Base-by-base conservation (phyloP, 2,797 vertebrate species). In the Hippocampus kuda region DNA sequence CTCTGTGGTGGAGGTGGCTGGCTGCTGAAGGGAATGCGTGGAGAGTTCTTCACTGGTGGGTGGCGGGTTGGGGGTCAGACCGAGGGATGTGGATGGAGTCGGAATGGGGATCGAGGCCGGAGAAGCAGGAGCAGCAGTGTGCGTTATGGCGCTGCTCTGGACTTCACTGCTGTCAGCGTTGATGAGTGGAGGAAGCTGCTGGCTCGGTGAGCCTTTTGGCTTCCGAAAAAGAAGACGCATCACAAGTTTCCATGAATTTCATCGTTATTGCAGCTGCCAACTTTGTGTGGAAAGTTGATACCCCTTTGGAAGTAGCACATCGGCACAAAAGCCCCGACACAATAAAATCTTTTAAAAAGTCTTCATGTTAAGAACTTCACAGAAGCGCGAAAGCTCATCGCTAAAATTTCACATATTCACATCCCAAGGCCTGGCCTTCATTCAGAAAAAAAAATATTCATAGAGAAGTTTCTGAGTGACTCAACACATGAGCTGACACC, bases 1-100 rank as follows among this genome's bases (percentile, higher is more conserved):
- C 89, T 98, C 96, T 75, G 96, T 99, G 74, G 96, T 99, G 74
- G 97, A 99, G 51, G 95, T 98, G 80, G 96, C 96, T 59, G 95
- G 95, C 75, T 99, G 95, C 78, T 98, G 97, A 30, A 97, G 90
- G 24, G 95, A 94, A 68, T 95, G 93, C 66, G 92, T 86, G 65
- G 92, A 91, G 5, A 91, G 88, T 64, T 97, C 96, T 80, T 98
- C 94, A 5, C 91, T 83, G 5, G 91, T 84, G 77, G 87, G 30
- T 30, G 59, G 88, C 73, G 77, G 73, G 67, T 81, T 81, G 71
- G 92, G 69, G 68, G 76, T 24, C 0, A 84, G 72, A 67, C 74
- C 61, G 1, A 76, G 76, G 68, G 74, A 63, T 0, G 68, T 51
- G 9, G 70, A 18, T 1, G 75, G 77, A 41, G 65, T 54, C 2